phyloP scores from a whole-genome alignment of 2,113 vertebrate genomes.

The Ancistrus triradiatus region DNA sequence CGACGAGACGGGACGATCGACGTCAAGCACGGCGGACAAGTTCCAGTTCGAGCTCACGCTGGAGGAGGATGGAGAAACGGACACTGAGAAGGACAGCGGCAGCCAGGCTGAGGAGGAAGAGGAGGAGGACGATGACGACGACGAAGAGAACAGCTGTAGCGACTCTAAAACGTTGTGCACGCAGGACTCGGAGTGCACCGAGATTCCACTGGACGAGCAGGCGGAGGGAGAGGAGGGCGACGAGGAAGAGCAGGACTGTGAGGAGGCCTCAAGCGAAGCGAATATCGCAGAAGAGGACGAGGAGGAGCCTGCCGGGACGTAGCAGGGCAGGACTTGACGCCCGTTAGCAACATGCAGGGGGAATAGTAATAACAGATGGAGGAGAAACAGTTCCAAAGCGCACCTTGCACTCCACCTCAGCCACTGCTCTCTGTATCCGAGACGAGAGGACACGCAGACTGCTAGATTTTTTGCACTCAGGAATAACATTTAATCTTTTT shows the following conservation, averaged over 20 bases:
- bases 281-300: conserved; percentile 55
- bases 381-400: conserved; percentile 72
- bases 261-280: conserved; percentile 53
- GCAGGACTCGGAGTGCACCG: conserved; percentile 81
- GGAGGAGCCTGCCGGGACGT: conserved; percentile 70
- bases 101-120: conserved; percentile 77
- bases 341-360: conserved; percentile 2
- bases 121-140: conserved; percentile 79
- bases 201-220: conserved; percentile 79
- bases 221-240: conserved; percentile 74
- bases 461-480: conserved; percentile 77
- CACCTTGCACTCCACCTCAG: conserved; percentile 65
- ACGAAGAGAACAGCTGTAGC: conserved; percentile 79
- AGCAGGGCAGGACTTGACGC: conserved; percentile 52
- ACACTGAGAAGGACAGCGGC: conserved; percentile 81
- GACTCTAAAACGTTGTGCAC: conserved; percentile 84
- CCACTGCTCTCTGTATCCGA: conserved; percentile 69
- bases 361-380: conserved; percentile 41
- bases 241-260: conserved; percentile 61
- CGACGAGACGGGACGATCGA: conserved; percentile 66
- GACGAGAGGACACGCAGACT: conserved; percentile 57
- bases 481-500: conserved; percentile 65
- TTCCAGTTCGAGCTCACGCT: conserved; percentile 86
- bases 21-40: conserved; percentile 69
- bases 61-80: conserved; percentile 80